A percentile compares a stretch with the other conserved stretches of the same genome.
Conservation (phyloP, 2,888 invertebrate genomes). For the Spilarctia lutea region DNA sequence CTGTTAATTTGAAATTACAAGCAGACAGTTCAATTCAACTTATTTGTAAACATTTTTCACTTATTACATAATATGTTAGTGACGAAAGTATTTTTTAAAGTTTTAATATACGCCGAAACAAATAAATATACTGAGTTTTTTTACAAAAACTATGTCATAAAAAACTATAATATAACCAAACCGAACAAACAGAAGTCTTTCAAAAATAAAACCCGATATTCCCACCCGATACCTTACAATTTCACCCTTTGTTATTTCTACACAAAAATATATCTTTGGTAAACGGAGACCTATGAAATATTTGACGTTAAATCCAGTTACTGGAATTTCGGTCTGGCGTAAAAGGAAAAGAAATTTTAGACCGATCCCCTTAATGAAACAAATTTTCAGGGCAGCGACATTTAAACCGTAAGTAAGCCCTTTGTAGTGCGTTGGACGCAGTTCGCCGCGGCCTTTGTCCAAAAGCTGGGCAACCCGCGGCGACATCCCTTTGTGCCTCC, state of each 20-base stretch:
- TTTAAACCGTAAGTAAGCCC: slow-evolving; percentile 82
- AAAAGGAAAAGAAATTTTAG: slow-evolving; percentile 78
- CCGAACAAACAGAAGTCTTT: slow-evolving; percentile 48
- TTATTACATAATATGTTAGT: neutral
- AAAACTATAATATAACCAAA: slow-evolving; percentile 39
- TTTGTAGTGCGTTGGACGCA: slow-evolving; percentile 75
- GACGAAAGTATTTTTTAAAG: neutral
- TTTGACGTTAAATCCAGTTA: slow-evolving; percentile 65
- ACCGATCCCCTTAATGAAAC: slow-evolving; percentile 80
- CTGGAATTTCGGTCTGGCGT: slow-evolving; percentile 63
- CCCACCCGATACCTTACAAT: slow-evolving; percentile 65
- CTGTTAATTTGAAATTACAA: too few species aligned
- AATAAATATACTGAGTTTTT: neutral
- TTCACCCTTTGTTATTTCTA: slow-evolving; percentile 67
- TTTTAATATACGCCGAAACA: neutral
- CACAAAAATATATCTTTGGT: slow-evolving; percentile 63
- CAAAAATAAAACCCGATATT: slow-evolving; percentile 58
- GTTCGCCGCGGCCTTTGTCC: slow-evolving; percentile 70
- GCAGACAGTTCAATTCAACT: too few species aligned
- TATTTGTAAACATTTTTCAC: too few species aligned
- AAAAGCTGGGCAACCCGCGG: slow-evolving; percentile 69
- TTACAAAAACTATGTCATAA: slow-evolving; percentile 29
- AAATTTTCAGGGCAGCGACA: slow-evolving; percentile 82
- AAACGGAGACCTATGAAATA: slow-evolving; percentile 72
- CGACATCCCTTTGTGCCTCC: slow-evolving; percentile 75